Evolutionary conservation across 2,888 invertebrate species (phyloP), one percentile per base, ranked within the genome.

Genomic region (Aleiodes alternator): DNA sequence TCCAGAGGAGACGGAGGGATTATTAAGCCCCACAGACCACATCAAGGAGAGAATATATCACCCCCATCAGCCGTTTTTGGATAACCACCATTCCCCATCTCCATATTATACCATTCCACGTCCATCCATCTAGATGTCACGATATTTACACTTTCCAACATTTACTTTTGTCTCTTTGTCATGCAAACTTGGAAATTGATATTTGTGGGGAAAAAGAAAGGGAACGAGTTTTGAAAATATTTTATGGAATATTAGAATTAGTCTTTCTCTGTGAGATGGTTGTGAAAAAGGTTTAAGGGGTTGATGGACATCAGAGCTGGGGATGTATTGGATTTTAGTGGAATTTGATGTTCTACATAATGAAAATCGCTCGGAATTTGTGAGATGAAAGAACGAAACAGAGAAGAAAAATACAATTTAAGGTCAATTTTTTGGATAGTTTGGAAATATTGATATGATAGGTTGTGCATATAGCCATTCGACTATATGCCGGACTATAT

Each of bases 21-120:
- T 89, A 88, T 88, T 88, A 89, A 87, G 86, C 87, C 82, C 88
- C 86, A 83, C 85, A 87, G 86, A 88, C 89, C 87, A 88, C 89
- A 89, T 88, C 89, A 88, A 88, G 76, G 72, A 34, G 70, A 34
- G 61, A 8, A 74, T 68, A 48, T 51, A 31, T 53, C 61, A 34
- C 64, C 53, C 64, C 69, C 61, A 50, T 61, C 72, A 66, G 84
- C 83, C 53, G 72, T 70, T 84, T 83, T 82, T 84, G 83, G 84
- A 85, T 85, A 84, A 87, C 86, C 84, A 81, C 84, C 82, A 80
- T 82, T 79, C 43, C 78, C 76, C 81, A 80, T 81, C 79, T 82
- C 80, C 73, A 80, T 66, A 76, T 76, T 76, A 80, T 78, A 80
- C 76, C 78, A 76, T 81, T 79, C 75, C 80, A 79, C 72, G 77